Conservation (phyloP, 2,888 invertebrate genomes). For the Drosophila ochracea region DNA sequence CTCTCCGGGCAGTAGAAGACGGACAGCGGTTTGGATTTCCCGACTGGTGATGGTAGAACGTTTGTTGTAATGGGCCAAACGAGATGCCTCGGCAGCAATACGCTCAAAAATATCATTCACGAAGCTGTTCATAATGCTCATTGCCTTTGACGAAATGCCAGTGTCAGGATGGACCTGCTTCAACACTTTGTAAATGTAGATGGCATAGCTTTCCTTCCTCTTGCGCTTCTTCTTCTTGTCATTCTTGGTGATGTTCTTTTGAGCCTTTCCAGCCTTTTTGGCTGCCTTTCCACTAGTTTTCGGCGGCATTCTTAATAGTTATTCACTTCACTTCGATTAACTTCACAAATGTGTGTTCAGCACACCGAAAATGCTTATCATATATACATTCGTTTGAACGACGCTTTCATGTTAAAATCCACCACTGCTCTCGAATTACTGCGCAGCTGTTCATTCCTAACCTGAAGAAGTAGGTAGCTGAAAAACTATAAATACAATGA, state of each 20-base stretch:
- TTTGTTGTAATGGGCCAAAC: constrained; percentile 86
- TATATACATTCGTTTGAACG: constrained; percentile 36
- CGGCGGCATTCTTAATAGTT: no score
- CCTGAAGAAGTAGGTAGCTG: constrained; percentile 10
- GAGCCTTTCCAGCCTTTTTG: no score
- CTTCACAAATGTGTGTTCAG: constrained; percentile 20
- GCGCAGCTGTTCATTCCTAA: neutral
- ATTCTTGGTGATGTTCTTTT: no score
- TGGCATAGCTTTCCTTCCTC: no score
- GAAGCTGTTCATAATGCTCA: constrained; percentile 91
- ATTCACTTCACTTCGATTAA: neutral
- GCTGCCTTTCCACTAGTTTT: no score
- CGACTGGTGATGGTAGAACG: constrained; percentile 60
- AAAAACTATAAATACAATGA: constrained; percentile 19
- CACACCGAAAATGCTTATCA: neutral
- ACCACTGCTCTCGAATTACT: neutral
- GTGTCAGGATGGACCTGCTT: no score
- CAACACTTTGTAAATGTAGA: no score
- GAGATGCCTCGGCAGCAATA: constrained; percentile 89
- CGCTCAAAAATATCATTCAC: constrained; percentile 91
- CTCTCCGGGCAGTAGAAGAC: no score
- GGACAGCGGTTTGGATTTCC: constrained; percentile 33
- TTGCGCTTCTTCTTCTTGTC: no score
- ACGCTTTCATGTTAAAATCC: constrained; percentile 21
- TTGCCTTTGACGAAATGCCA: constrained; percentile 89